phyloP scores from a whole-genome alignment of 2,113 vertebrate genomes.

The Baryphthengus martii region DNA sequence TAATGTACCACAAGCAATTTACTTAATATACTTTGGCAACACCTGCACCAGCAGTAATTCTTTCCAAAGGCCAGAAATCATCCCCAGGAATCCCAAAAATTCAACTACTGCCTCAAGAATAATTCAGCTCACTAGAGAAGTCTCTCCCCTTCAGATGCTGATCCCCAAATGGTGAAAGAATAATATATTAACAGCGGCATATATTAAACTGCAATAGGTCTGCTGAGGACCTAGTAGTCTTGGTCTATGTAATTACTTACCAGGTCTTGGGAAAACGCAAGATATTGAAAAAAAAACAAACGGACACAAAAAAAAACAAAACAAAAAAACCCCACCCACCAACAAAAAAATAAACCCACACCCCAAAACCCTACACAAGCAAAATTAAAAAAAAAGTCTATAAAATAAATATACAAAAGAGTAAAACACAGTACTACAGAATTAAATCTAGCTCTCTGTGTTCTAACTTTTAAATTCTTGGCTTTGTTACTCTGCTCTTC shows the following conservation, averaged over 20 bases:
- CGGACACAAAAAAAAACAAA: background rate
- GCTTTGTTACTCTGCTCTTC: background rate
- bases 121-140: background rate
- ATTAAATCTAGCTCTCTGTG: background rate
- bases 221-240: background rate
- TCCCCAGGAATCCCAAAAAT: background rate
- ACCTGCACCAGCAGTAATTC: background rate
- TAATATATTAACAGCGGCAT: background rate
- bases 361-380: too few relatives aligned
- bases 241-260: background rate
- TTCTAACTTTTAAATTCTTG: background rate
- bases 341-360: background rate
- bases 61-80: background rate
- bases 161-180: background rate
- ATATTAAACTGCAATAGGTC: background rate
- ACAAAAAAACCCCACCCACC: background rate
- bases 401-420: background rate
- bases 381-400: background rate
- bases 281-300: background rate
- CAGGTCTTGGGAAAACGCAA: background rate
- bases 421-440: background rate
- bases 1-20: background rate
- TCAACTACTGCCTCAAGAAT: background rate
- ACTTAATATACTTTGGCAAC: background rate
- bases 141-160: background rate